Evolutionary conservation across 2,888 invertebrate genomes (phyloP).

Genomic region (Himalopsyche japonica): DNA sequence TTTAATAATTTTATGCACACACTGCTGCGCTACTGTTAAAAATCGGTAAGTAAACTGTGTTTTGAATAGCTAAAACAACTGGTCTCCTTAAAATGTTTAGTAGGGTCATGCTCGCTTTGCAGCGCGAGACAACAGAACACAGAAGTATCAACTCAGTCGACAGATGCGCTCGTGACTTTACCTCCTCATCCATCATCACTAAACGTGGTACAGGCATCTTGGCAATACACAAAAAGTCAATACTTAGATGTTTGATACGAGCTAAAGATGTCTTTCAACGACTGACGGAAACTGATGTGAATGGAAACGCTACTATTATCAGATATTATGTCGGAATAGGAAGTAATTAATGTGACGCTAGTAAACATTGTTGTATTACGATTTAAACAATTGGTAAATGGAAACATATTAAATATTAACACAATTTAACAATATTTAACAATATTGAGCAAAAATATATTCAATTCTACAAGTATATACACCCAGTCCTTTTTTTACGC

Average conservation of each 20-base stretch:
- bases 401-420: too few relatives aligned
- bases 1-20: neutral
- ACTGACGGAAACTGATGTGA: neutral
- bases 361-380: too few relatives aligned
- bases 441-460: too few relatives aligned
- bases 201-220: neutral
- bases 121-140: neutral
- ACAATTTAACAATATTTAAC: too few relatives aligned
- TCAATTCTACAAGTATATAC: too few relatives aligned
- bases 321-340: neutral
- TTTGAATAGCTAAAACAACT: constrained; percentile 24
- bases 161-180: constrained; percentile 18
- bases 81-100: constrained; percentile 6
- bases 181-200: constrained; percentile 2
- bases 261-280: neutral
- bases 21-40: neutral
- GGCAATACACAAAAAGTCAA: neutral
- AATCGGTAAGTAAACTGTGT: constrained; percentile 20
- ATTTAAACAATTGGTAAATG: too few relatives aligned
- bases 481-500: too few relatives aligned
- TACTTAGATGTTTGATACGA: neutral
- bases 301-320: neutral
- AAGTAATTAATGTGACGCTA: neutral
- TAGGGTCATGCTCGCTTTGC: constrained; percentile 32
- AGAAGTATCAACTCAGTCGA: neutral